These are phyloP conservation scores for Leptinotarsa peninsularis DNA, from an alignment of 2,888 invertebrate species.

Conservation along the genomic window DNA sequence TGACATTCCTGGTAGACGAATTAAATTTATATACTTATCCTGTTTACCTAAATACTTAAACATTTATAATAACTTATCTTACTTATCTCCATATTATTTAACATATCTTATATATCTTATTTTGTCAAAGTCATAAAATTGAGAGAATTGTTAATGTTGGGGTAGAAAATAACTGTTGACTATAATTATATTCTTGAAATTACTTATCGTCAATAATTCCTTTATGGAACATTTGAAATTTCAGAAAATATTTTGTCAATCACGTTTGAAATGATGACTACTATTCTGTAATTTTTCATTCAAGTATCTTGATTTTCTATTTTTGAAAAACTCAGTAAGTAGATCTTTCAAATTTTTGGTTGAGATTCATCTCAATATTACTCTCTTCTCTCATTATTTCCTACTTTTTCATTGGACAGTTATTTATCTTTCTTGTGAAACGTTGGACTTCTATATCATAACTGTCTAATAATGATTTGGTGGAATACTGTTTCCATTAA, in stretches of 20 bases:
- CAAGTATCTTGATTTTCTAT: neutral
- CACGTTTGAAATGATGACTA: neutral
- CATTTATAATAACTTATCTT: neutral
- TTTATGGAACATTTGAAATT: neutral
- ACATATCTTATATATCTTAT: neutral
- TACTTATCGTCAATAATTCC: neutral
- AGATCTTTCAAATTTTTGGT: neutral
- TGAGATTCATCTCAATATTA: neutral
- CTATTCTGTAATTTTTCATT: constrained; percentile 5
- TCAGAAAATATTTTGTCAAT: constrained; percentile 1
- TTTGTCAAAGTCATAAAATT: neutral
- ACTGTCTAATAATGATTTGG: neutral
- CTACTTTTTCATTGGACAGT: neutral
- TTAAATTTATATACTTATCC: no score
- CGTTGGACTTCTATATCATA: neutral
- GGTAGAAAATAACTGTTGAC: neutral
- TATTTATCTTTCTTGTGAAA: neutral
- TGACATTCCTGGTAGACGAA: neutral
- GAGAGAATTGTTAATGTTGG: neutral
- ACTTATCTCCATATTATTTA: neutral
- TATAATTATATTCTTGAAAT: neutral
- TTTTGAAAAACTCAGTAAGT: neutral
- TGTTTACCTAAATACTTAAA: neutral
- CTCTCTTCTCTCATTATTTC: neutral
- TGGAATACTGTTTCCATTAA: neutral